Percentiles rank a stretch among this genome's conserved stretches.
phyloP scores from a whole-genome alignment of 2,888 invertebrate genomes.

The Schizotus pectinicornis region DNA sequence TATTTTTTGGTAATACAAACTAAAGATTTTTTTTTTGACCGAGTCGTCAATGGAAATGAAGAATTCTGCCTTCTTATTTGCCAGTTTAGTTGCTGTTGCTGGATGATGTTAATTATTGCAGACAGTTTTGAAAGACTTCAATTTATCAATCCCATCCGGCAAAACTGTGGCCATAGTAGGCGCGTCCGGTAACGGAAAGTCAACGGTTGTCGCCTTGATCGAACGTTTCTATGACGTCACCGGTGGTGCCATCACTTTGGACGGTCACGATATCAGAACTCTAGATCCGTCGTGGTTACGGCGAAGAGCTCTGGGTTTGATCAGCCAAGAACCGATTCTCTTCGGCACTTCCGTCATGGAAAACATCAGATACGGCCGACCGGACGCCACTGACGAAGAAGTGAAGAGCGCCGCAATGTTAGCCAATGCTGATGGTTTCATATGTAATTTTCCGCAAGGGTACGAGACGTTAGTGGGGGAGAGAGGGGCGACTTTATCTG shows the following conservation, averaged over 20 bases:
- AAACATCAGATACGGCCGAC: conserved; percentile 90
- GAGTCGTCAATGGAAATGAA: too few relatives aligned
- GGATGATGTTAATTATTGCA: neutral
- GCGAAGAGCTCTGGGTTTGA: conserved; percentile 82
- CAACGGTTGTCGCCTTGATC: conserved; percentile 86
- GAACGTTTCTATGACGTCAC: conserved; percentile 90
- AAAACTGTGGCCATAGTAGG: conserved; percentile 93
- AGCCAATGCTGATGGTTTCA: conserved; percentile 94
- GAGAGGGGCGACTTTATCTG: conserved; percentile 88
- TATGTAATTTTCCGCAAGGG: conserved; percentile 78
- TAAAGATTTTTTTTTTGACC: too few relatives aligned
- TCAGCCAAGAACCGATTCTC: conserved; percentile 92
- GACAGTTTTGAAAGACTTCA: conserved; percentile 80
- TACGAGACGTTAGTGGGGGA: conserved; percentile 90
- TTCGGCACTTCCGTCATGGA: conserved; percentile 91
- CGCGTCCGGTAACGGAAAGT: conserved; percentile 93
- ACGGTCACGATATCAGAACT: conserved; percentile 72
- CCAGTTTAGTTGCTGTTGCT: too few relatives aligned
- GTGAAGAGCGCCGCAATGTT: conserved; percentile 77
- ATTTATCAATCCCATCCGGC: conserved; percentile 81
- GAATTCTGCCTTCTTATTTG: too few relatives aligned
- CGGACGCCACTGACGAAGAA: conserved; percentile 72
- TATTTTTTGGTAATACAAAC: too few relatives aligned
- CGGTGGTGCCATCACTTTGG: conserved; percentile 75
- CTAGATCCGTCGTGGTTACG: conserved; percentile 87